Base-by-base conservation (phyloP, 2,888 invertebrate genomes). In the Cephus spinipes region DNA sequence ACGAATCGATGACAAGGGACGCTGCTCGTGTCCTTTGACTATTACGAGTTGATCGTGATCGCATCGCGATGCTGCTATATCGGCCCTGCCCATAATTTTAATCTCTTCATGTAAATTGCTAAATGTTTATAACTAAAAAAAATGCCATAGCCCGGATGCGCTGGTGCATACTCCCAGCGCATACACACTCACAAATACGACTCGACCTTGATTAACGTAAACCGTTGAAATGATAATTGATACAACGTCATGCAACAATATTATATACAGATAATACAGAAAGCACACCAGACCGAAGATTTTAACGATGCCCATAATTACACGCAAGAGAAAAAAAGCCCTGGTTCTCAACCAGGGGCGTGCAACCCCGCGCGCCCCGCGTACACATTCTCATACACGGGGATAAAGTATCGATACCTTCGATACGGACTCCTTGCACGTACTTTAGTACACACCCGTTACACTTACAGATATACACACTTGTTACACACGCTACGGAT, bases 101-200 rank as follows among this genome's bases (percentile, higher is more conserved):
- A 91, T 91, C 91, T 91, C 90, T 91, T 89, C 91, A 91, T 91
- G 91, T 91, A 91, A 91, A 91, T 91, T 91, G 91, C 91, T 91
- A 91, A 91, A 91, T 91, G 91, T 91, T 91, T 91, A 91, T 88
- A 88, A 84, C 81, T 90, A 88, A 91, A 91, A 91, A 88, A 90
- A 90, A 90, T 91, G 91, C 91, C 91, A 91, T 91, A 91, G 91
- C 91, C 91, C 91, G 91, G 91, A 91, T 91, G 91, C 91, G 90
- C 91, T 91, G 91, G 91, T 91, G 91, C 87, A 91, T 91, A 91
- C 91, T 91, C 91, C 91, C 91, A 91, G 91, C 89, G 91, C 91
- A 91, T 91, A 91, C 90, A 91, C 91, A 91, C 85, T 91, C 88
- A 91, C 91, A 91, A 91, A 90, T 91, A 91, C 90, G 91, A 91